phyloP scores from a whole-genome alignment of 2,888 invertebrate species.

The Plusia festucae region DNA sequence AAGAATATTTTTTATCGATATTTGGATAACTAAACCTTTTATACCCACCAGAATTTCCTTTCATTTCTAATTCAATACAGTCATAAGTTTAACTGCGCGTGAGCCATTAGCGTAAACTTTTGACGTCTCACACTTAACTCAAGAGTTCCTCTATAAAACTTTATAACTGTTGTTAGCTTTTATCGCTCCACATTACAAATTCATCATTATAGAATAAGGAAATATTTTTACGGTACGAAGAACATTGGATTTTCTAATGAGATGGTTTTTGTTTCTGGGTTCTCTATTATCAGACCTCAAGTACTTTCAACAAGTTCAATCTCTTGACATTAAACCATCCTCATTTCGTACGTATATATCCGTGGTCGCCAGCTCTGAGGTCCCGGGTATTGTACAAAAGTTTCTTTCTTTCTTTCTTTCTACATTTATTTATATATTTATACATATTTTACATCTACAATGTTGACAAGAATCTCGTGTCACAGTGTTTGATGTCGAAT shows the following conservation, averaged over 20 bases:
- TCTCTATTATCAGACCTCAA: too few relatives aligned
- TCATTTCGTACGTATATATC: too few relatives aligned
- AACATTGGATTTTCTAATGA: background rate
- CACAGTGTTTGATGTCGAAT: too few relatives aligned
- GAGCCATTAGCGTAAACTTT: conserved; percentile 58
- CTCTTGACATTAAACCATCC: too few relatives aligned
- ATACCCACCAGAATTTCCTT: background rate
- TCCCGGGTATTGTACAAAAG: too few relatives aligned
- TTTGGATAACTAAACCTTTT: background rate
- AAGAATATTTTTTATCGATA: background rate
- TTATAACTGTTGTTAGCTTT: conserved; percentile 32
- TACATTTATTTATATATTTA: too few relatives aligned
- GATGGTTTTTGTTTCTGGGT: background rate
- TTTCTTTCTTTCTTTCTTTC: too few relatives aligned
- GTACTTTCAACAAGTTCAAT: too few relatives aligned
- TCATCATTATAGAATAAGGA: conserved; percentile 22
- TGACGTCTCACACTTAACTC: conserved; percentile 33
- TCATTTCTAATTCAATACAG: conserved; percentile 13
- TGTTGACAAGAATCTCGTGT: too few relatives aligned
- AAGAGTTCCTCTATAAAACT: conserved; percentile 35
- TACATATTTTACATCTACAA: too few relatives aligned
- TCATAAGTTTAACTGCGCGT: conserved; percentile 30
- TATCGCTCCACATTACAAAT: conserved; percentile 27
- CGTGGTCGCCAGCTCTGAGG: too few relatives aligned
- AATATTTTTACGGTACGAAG: conserved; percentile 11